A percentile compares a stretch with the other conserved stretches of the same genome.
These are phyloP conservation scores for Torymus texanus DNA, from an alignment of 2,888 invertebrate species.

Conservation along the genomic window DNA sequence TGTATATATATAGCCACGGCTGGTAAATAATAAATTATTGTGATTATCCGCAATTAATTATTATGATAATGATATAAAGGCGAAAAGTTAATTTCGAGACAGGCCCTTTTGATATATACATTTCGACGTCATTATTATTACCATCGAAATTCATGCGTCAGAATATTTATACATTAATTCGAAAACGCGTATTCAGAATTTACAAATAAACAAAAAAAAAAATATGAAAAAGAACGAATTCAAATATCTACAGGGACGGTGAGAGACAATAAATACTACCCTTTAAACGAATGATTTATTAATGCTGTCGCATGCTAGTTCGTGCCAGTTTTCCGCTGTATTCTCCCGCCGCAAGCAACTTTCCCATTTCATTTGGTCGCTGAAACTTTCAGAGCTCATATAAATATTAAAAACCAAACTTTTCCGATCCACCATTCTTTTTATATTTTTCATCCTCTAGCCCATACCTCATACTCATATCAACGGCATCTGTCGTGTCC, in stretches of 20 bases:
- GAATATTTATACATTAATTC: no score
- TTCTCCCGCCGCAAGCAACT: slow-evolving; percentile 4
- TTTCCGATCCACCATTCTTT: background rate
- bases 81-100: no score
- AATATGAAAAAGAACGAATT: background rate
- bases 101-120: no score
- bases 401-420: slow-evolving; percentile 29
- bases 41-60: no score
- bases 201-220: no score
- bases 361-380: slow-evolving; percentile 31
- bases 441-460: background rate
- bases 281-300: slow-evolving; percentile 28
- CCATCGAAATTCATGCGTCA: no score
- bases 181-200: no score
- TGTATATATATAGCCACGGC: no score
- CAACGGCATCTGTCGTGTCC: background rate
- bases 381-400: slow-evolving; percentile 19
- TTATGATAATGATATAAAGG: no score
- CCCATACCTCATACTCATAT: background rate
- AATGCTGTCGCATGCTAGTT: slow-evolving; percentile 24
- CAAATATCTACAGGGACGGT: background rate
- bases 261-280: slow-evolving; percentile 34
- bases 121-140: no score
- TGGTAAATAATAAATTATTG: no score
- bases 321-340: slow-evolving; percentile 28